Percentiles rank a stretch among this genome's conserved stretches.
Evolutionary conservation across 2,888 invertebrate species (phyloP).

Genomic region (Seira sanloemensis): DNA sequence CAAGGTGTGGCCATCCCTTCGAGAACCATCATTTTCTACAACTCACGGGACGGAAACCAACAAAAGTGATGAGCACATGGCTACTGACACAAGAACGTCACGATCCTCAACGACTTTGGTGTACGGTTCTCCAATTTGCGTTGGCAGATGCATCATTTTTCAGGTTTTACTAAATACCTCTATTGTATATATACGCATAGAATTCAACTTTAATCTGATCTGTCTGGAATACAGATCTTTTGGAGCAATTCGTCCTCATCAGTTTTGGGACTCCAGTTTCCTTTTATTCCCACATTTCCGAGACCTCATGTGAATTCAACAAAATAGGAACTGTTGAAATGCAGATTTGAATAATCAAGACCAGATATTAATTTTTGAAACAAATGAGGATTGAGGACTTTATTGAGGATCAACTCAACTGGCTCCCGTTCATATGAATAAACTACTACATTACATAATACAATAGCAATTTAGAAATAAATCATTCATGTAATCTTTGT

Average conservation of each 20-base stretch:
- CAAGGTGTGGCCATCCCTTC: conserved; percentile 11
- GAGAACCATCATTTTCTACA: background rate
- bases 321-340: background rate
- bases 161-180: too few relatives aligned
- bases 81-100: background rate
- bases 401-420: background rate
- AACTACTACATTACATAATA: background rate
- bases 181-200: too few relatives aligned
- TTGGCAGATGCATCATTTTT: conserved; percentile 45
- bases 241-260: conserved; percentile 51
- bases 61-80: background rate
- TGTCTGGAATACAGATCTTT: conserved; percentile 39
- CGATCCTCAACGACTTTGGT: conserved; percentile 19
- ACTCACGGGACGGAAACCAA: background rate
- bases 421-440: background rate
- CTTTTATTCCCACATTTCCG: conserved; percentile 42
- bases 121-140: conserved; percentile 49
- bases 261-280: conserved; percentile 25
- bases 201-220: too few relatives aligned
- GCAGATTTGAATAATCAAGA: background rate
- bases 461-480: too few relatives aligned
- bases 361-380: too few relatives aligned
- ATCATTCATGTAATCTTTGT: too few relatives aligned
- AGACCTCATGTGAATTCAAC: conserved; percentile 17
- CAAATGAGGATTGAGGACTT: background rate